These are phyloP conservation scores for Drosophila lacicola DNA, from an alignment of 2,888 invertebrate species.

Conservation along the genomic window DNA sequence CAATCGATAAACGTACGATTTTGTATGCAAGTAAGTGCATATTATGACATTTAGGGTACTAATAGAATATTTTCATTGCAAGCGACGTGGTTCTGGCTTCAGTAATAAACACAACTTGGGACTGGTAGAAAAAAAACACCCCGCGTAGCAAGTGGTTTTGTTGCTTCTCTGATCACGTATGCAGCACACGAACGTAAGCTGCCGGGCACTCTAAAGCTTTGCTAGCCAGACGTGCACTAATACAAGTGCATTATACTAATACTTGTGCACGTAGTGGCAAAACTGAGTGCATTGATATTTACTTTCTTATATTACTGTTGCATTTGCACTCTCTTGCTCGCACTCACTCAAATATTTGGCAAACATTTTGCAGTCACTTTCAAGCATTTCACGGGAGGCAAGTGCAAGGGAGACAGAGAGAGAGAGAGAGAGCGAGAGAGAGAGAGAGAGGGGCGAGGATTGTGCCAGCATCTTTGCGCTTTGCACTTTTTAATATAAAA, in stretches of 20 bases:
- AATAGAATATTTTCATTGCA: not conserved
- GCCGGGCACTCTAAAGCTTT: constrained; percentile 14
- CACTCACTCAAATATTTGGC: constrained; percentile 51
- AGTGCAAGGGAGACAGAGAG: not conserved
- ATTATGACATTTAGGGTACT: not conserved
- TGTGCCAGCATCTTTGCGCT: constrained; percentile 1
- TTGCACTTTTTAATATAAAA: constrained; percentile 18
- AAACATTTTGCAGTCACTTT: constrained; percentile 55
- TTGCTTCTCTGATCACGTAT: constrained; percentile 32
- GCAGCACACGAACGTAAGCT: constrained; percentile 11
- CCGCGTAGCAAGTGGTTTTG: constrained; percentile 5
- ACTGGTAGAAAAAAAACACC: no score
- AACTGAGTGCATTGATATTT: constrained; percentile 12
- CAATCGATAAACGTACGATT: no score
- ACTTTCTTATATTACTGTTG: not conserved
- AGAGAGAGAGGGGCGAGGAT: not conserved
- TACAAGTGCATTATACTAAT: constrained; percentile 4
- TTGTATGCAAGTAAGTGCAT: no score
- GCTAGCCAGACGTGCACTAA: constrained; percentile 8
- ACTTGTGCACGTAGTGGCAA: not conserved
- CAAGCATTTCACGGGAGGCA: constrained; percentile 10
- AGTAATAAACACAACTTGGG: not conserved
- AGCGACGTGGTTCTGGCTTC: not conserved
- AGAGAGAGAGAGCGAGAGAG: not conserved
- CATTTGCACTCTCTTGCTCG: constrained; percentile 10